These are phyloP conservation scores for Peromyscus aztecus DNA, from an alignment of 2,797 vertebrate genomes.

Conservation along the genomic window DNA sequence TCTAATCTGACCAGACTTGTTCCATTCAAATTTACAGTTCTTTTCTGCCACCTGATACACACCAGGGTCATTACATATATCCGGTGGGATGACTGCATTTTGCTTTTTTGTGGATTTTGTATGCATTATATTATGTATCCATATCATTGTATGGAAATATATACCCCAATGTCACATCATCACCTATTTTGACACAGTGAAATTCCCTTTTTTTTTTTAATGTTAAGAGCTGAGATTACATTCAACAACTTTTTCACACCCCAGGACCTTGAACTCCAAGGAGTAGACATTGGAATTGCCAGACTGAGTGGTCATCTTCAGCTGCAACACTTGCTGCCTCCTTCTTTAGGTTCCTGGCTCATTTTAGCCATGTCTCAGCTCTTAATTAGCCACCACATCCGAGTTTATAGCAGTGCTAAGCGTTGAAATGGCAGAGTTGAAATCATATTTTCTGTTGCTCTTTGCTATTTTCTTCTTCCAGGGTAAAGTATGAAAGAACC, in stretches of 20 bases:
- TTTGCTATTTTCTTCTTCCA: not conserved
- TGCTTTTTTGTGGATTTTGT: not conserved
- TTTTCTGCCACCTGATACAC: not conserved
- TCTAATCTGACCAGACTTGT: constrained; percentile 41
- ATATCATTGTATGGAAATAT: not conserved
- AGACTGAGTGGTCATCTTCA: not conserved
- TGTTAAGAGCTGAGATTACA: not conserved
- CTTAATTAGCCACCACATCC: not conserved
- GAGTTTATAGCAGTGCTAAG: not conserved
- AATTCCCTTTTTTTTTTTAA: not conserved
- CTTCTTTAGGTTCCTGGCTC: not conserved
- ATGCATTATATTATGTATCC: not conserved
- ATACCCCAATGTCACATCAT: not conserved
- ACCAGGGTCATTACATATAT: not conserved
- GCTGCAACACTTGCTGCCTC: not conserved
- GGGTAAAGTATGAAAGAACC: not conserved
- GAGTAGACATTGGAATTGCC: not conserved
- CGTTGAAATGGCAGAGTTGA: not conserved
- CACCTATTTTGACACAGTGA: not conserved
- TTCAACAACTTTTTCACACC: not conserved
- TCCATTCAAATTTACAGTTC: constrained; percentile 46
- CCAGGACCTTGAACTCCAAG: not conserved
- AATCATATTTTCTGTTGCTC: not conserved
- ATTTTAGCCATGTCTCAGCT: not conserved
- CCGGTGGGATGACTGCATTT: not conserved